Conservation (phyloP, 2,888 invertebrate species). For the Lepidonotus clava region DNA sequence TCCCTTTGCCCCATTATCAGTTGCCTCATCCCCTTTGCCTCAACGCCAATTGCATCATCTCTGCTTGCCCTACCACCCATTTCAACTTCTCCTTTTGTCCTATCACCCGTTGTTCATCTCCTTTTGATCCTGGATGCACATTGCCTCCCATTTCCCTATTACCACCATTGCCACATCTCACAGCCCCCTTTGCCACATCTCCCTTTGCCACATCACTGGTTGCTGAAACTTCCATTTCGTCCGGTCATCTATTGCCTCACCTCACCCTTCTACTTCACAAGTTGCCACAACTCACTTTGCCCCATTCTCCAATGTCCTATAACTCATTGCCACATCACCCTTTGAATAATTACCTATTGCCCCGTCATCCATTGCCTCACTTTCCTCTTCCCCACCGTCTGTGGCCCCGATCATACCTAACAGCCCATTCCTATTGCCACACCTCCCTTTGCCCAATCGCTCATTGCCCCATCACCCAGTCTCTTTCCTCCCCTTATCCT, state of each 20-base stretch:
- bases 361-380: background rate
- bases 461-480: background rate
- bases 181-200: background rate
- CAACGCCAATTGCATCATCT: background rate
- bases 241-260: background rate
- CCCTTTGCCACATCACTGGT: background rate
- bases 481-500: background rate
- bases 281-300: too few species aligned
- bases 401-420: background rate
- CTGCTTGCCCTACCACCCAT: background rate
- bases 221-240: background rate
- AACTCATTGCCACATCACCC: too few species aligned
- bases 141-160: too few species aligned
- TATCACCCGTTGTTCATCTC: too few species aligned
- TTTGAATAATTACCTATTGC: too few species aligned
- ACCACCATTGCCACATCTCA: too few species aligned
- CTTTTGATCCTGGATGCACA: too few species aligned
- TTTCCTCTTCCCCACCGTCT: background rate
- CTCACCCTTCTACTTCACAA: background rate
- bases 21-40: background rate
- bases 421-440: background rate
- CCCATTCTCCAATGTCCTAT: too few species aligned
- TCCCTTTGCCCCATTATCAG: too few species aligned
- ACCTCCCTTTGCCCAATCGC: background rate
- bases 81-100: background rate